A percentile compares a stretch with the other conserved stretches of the same genome.
Evolutionary conservation across 2,888 invertebrate species (phyloP).

Genomic region (Leptura quadrifasciata): DNA sequence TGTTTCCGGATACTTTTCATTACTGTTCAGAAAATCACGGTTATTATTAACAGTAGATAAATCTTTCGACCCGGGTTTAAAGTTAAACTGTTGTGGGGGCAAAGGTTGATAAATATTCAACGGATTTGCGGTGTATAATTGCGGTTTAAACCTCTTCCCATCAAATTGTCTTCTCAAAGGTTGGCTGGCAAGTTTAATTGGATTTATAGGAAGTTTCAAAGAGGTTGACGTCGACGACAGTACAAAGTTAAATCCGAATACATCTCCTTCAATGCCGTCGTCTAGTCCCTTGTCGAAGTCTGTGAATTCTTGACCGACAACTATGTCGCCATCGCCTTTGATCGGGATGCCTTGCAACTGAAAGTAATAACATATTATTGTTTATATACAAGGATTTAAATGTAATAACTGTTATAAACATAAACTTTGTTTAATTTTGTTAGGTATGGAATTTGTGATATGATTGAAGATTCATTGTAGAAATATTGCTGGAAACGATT

Average conservation of each 20-base stretch:
- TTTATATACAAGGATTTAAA: background rate
- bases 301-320: constrained; percentile 83
- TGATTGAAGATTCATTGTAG: no score
- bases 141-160: constrained; percentile 4
- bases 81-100: background rate
- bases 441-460: no score
- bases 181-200: constrained; percentile 23
- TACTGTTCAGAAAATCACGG: background rate
- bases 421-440: no score
- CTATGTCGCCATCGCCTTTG: constrained; percentile 79
- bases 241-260: constrained; percentile 81
- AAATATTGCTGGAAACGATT: no score
- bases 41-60: constrained; percentile 19
- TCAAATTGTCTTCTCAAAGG: constrained; percentile 37
- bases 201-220: constrained; percentile 13
- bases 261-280: constrained; percentile 82
- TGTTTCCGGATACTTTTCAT: background rate
- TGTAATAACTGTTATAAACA: background rate
- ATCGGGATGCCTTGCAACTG: constrained; percentile 77
- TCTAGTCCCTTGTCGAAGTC: constrained; percentile 79
- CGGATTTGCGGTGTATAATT: constrained; percentile 10
- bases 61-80: background rate
- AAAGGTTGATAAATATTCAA: constrained; percentile 16
- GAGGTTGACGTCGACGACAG: constrained; percentile 76
- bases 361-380: constrained; percentile 62